Percentiles rank a stretch among this genome's conserved stretches.
phyloP scores from a whole-genome alignment of 1,140 invertebrate genomes.

The Plutomurus gul region DNA sequence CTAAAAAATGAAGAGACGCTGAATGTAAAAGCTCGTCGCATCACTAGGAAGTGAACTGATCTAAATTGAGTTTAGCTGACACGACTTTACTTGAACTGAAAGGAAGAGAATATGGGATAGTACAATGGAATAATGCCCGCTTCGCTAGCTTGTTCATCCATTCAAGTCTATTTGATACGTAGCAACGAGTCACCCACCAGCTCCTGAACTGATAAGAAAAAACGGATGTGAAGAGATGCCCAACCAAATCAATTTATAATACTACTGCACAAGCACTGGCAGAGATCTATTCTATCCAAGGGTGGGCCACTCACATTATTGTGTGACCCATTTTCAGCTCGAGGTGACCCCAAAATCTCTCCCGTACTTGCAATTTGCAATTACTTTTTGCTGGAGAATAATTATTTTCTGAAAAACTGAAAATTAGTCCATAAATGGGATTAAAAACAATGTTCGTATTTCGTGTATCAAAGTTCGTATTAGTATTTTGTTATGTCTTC shows the following conservation, averaged over 20 bases:
- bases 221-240: background rate
- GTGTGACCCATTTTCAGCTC: too few species aligned
- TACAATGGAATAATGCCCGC: background rate
- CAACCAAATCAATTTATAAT: conserved; percentile 12
- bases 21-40: background rate
- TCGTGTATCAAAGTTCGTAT: too few species aligned
- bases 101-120: background rate
- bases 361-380: too few species aligned
- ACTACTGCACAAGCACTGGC: too few species aligned
- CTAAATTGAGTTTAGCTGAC: conserved; percentile 24
- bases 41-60: conserved; percentile 5
- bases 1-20: conserved; percentile 5
- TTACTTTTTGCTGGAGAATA: too few species aligned
- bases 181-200: background rate
- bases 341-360: too few species aligned
- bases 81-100: background rate
- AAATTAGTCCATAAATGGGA: too few species aligned
- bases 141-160: too few species aligned
- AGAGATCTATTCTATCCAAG: background rate
- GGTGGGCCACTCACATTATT: background rate
- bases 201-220: background rate
- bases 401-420: too few species aligned
- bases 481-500: too few species aligned
- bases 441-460: too few species aligned
- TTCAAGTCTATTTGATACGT: background rate